Percentiles rank a stretch among this genome's conserved stretches.
phyloP scores from a whole-genome alignment of 2,797 vertebrate genomes.

The Rhinichthys osculus region DNA sequence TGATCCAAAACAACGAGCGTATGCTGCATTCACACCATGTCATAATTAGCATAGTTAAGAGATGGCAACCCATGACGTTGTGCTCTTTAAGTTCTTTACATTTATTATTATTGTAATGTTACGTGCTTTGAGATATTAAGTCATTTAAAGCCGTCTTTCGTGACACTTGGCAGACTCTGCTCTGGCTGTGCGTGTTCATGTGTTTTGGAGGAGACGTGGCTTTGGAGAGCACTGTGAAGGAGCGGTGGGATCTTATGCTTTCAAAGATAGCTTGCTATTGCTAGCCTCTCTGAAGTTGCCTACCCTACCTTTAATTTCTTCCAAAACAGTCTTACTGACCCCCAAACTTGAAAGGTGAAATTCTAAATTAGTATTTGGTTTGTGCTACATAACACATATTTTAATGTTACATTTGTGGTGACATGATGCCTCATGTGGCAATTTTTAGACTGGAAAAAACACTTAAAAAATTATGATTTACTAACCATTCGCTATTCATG shows the following conservation, averaged over 20 bases:
- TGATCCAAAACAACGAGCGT: too few relatives aligned
- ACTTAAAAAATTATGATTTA: not conserved
- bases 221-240: not conserved
- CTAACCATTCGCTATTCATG: not conserved
- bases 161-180: not conserved
- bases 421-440: not conserved
- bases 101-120: not conserved
- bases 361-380: not conserved
- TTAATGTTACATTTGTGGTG: not conserved
- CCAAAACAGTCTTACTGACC: not conserved
- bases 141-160: not conserved
- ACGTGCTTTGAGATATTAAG: not conserved
- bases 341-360: not conserved
- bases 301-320: not conserved
- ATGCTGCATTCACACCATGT: too few relatives aligned
- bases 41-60: not conserved
- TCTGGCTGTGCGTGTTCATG: not conserved
- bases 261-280: not conserved
- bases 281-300: not conserved
- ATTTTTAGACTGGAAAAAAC: not conserved
- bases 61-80: not conserved
- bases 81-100: not conserved
- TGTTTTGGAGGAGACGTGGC: not conserved
- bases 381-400: not conserved
- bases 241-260: not conserved